Evolutionary conservation across 2,888 invertebrate species (phyloP).

Genomic region (Epinotia brunnichana): DNA sequence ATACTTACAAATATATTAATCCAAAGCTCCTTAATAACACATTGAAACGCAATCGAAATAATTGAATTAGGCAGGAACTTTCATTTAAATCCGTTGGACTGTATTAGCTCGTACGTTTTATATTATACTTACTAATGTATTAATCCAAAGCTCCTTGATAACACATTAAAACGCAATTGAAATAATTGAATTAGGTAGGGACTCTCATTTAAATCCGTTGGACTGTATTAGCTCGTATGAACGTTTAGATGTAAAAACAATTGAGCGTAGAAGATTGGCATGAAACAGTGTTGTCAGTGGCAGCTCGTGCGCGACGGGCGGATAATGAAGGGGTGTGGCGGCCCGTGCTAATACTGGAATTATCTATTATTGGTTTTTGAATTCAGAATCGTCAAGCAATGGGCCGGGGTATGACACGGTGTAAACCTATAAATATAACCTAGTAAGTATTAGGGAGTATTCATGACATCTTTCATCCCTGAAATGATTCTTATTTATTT

Average conservation of each 20-base stretch:
- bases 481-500: no score
- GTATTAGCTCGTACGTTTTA: no score
- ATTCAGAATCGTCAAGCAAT: no score
- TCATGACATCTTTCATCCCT: no score
- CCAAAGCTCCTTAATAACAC: no score
- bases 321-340: constrained; percentile 32
- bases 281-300: constrained; percentile 34
- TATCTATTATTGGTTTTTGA: no score
- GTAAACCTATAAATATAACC: no score
- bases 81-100: neutral
- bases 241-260: constrained; percentile 31
- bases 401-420: no score
- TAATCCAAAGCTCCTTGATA: no score
- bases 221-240: constrained; percentile 7
- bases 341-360: constrained; percentile 9
- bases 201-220: neutral
- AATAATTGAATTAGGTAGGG: neutral
- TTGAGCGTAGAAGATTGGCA: constrained; percentile 37
- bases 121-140: no score
- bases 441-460: no score
- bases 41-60: neutral
- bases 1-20: no score
- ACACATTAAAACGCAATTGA: neutral
- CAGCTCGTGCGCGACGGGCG: constrained; percentile 31
- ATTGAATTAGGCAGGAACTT: neutral